These are phyloP conservation scores for Agrilus mali DNA, from an alignment of 2,888 invertebrate species.

Conservation along the genomic window DNA sequence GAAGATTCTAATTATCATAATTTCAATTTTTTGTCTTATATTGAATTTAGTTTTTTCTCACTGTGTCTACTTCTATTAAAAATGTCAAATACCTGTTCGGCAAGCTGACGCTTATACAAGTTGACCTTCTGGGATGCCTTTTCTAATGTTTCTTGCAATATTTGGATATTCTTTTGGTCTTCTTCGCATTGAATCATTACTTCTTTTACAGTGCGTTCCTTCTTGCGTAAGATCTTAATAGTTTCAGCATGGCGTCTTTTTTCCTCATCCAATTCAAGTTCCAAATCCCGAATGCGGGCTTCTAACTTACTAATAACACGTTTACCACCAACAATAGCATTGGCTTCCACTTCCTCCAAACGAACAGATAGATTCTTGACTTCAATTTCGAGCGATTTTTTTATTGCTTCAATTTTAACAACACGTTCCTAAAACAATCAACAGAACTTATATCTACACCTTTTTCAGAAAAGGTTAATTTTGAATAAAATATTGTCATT, in stretches of 20 bases:
- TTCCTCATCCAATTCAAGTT: slow-evolving; percentile 91
- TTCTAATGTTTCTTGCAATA: slow-evolving; percentile 84
- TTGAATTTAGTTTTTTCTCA: too few species aligned
- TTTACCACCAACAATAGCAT: slow-evolving; percentile 92
- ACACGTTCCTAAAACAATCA: slow-evolving; percentile 54
- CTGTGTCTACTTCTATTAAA: too few species aligned
- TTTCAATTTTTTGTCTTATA: not conserved
- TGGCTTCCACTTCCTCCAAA: slow-evolving; percentile 92
- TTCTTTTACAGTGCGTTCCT: slow-evolving; percentile 94
- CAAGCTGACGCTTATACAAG: slow-evolving; percentile 92
- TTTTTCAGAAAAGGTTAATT: too few species aligned
- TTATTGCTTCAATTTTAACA: slow-evolving; percentile 93
- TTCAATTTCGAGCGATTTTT: slow-evolving; percentile 95
- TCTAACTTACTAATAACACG: slow-evolving; percentile 97
- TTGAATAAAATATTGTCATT: too few species aligned
- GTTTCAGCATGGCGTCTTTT: slow-evolving; percentile 95
- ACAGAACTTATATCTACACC: too few species aligned
- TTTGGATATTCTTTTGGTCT: slow-evolving; percentile 88
- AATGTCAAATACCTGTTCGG: slow-evolving; percentile 59
- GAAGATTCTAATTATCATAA: not conserved
- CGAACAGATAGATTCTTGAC: slow-evolving; percentile 89
- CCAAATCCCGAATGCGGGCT: slow-evolving; percentile 86
- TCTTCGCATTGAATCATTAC: slow-evolving; percentile 91
- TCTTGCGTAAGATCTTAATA: slow-evolving; percentile 94
- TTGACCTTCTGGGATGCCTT: slow-evolving; percentile 77